Percentiles rank a stretch among this genome's conserved stretches.
Evolutionary conservation across 2,888 invertebrate genomes (phyloP).

Genomic region (Chloroclysta siterata): DNA sequence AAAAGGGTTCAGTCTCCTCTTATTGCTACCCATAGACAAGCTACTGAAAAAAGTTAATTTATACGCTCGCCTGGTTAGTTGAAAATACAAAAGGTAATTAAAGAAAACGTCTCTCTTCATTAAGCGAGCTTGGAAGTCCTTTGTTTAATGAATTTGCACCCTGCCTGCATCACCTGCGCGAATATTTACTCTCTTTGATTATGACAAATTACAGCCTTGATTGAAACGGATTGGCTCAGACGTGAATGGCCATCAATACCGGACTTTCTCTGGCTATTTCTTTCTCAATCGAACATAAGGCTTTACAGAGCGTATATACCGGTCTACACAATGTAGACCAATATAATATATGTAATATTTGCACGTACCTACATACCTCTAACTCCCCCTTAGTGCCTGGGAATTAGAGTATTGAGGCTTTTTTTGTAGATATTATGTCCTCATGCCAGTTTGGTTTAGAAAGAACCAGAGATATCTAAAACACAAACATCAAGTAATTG

Average conservation of each 20-base stretch:
- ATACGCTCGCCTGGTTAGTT: conserved; percentile 69
- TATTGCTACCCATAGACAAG: conserved; percentile 62
- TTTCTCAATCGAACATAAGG: background rate
- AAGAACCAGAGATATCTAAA: too few species aligned
- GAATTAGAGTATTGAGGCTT: too few species aligned
- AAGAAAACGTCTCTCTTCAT: conserved; percentile 80
- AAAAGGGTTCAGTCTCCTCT: conserved; percentile 64
- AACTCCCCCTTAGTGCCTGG: too few species aligned
- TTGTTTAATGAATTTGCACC: conserved; percentile 75
- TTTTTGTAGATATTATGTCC: too few species aligned
- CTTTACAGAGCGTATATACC: background rate
- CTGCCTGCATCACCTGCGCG: conserved; percentile 28
- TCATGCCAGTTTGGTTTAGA: too few species aligned
- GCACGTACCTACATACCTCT: too few species aligned
- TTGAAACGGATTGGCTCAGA: conserved; percentile 17
- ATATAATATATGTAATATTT: too few species aligned
- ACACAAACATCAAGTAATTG: too few species aligned
- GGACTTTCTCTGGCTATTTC: background rate
- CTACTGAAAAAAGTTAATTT: conserved; percentile 75
- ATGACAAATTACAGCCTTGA: conserved; percentile 23
- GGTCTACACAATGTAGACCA: too few species aligned
- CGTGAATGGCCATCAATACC: conserved; percentile 2
- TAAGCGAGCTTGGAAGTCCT: conserved; percentile 68
- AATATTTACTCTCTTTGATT: conserved; percentile 31
- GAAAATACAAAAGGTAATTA: conserved; percentile 82